These are phyloP conservation scores for Conistra vaccinii DNA, from an alignment of 2,888 invertebrate species.

Conservation along the genomic window DNA sequence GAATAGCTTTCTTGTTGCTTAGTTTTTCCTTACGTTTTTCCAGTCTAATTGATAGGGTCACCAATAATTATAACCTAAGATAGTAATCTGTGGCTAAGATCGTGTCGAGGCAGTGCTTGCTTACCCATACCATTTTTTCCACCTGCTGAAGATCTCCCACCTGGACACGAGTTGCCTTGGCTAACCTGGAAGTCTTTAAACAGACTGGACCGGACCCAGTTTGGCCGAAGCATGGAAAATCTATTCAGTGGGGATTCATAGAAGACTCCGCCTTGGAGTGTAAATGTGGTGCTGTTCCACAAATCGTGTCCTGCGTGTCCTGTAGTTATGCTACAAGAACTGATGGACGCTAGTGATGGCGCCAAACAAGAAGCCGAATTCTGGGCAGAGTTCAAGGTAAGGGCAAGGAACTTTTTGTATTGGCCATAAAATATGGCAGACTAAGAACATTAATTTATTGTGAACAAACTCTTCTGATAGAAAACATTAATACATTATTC, in stretches of 20 bases:
- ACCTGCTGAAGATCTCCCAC: too few species aligned
- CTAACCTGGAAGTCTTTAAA: too few species aligned
- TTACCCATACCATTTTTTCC: too few species aligned
- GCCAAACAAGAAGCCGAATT: not conserved
- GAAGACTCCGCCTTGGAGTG: not conserved
- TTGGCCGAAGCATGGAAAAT: not conserved
- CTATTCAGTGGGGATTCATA: not conserved
- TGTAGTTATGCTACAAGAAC: too few species aligned
- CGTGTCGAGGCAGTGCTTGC: too few species aligned
- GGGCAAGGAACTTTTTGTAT: too few species aligned
- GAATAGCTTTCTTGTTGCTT: not conserved
- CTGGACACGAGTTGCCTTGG: too few species aligned
- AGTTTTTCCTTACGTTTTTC: not conserved
- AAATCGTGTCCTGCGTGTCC: not conserved
- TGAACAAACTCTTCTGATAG: not conserved
- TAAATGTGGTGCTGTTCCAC: not conserved
- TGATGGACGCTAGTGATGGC: too few species aligned
- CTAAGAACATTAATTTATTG: not conserved
- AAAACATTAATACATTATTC: conserved; percentile 18
- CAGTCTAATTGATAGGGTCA: not conserved
- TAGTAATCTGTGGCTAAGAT: too few species aligned
- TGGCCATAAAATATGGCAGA: not conserved
- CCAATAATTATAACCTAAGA: not conserved
- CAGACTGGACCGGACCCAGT: not conserved
- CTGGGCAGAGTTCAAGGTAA: not conserved